These are phyloP conservation scores for Margarornis squamiger DNA, from an alignment of 2,797 vertebrate species.

Conservation along the genomic window DNA sequence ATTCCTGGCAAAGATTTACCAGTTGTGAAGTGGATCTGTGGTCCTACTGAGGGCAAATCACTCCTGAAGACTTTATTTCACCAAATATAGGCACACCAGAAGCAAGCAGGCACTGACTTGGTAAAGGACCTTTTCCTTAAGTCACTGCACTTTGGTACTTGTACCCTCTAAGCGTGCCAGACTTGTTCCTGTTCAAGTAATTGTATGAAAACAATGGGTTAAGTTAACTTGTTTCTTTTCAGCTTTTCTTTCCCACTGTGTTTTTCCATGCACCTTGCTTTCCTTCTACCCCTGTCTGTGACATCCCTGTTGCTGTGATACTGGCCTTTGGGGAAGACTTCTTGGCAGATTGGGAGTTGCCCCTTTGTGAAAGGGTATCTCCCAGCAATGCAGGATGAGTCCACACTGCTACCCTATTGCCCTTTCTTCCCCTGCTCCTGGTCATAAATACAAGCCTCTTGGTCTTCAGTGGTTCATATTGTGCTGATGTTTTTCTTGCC, in stretches of 20 bases:
- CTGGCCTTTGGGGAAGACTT: background rate
- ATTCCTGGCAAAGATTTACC: background rate
- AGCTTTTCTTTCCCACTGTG: background rate
- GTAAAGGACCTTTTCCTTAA: background rate
- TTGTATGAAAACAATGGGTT: background rate
- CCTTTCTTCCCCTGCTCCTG: background rate
- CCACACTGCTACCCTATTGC: background rate
- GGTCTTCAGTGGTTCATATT: background rate
- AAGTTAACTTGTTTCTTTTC: background rate
- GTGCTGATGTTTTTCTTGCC: background rate
- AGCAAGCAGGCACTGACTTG: background rate
- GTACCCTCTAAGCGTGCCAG: background rate
- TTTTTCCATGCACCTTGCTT: background rate
- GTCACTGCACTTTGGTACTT: background rate
- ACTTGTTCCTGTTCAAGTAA: background rate
- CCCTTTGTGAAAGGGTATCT: background rate
- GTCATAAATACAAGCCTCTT: background rate
- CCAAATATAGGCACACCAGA: background rate
- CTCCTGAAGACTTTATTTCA: background rate
- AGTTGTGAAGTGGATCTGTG: background rate
- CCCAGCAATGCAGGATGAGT: background rate
- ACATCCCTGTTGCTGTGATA: background rate
- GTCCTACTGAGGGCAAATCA: background rate
- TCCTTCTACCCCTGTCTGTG: background rate
- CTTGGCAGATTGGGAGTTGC: background rate